phyloP scores from a whole-genome alignment of 2,888 invertebrate species.

The Biston betularia region DNA sequence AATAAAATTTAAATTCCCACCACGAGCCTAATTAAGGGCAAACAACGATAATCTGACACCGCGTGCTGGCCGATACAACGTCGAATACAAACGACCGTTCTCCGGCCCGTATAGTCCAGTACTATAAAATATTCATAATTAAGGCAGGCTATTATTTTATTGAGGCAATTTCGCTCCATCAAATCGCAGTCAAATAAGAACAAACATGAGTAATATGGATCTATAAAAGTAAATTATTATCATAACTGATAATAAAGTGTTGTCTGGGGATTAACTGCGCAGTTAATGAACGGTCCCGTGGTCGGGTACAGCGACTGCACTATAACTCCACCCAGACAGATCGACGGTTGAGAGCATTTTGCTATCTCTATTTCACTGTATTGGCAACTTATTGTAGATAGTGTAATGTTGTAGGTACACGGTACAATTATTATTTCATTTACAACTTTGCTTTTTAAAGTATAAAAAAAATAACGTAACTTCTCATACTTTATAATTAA shows the following conservation, averaged over 20 bases:
- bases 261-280: slow-evolving; percentile 81
- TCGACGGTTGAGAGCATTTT: slow-evolving; percentile 62
- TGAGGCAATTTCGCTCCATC: slow-evolving; percentile 75
- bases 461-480: too few relatives aligned
- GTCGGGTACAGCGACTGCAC: slow-evolving; percentile 74
- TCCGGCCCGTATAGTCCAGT: slow-evolving; percentile 45
- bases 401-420: too few relatives aligned
- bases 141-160: slow-evolving; percentile 74
- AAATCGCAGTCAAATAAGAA: slow-evolving; percentile 82
- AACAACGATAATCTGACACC: slow-evolving; percentile 69
- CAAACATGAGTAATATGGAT: slow-evolving; percentile 82
- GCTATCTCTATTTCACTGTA: too few relatives aligned
- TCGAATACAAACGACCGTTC: slow-evolving; percentile 61
- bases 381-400: too few relatives aligned
- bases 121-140: slow-evolving; percentile 66
- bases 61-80: slow-evolving; percentile 47
- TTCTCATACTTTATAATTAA: too few relatives aligned
- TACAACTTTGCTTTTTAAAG: too few relatives aligned
- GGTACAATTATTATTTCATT: too few relatives aligned
- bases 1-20: slow-evolving; percentile 74
- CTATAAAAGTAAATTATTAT: slow-evolving; percentile 85
- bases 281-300: slow-evolving; percentile 78
- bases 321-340: slow-evolving; percentile 75
- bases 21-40: slow-evolving; percentile 71
- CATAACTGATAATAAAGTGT: slow-evolving; percentile 85